Conservation (phyloP, 1,140 invertebrate genomes). For the Microplitis demolitor region DNA sequence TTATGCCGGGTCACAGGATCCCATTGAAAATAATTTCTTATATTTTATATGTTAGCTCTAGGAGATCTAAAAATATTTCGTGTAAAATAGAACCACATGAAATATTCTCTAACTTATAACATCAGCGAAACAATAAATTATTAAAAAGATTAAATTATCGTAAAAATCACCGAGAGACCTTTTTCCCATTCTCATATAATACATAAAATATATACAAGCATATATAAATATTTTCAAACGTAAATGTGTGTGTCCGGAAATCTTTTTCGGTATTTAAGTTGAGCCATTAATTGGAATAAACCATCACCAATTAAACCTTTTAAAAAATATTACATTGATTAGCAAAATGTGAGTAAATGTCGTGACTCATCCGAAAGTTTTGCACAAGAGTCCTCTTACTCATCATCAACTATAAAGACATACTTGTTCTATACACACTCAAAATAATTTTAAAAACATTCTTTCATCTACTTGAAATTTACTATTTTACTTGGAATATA, state of each 20-base stretch:
- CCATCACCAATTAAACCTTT: neutral
- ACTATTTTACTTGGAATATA: neutral
- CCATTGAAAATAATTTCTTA: neutral
- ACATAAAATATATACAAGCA: too few relatives aligned
- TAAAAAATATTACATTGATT: neutral
- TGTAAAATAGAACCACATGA: neutral
- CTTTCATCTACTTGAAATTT: neutral
- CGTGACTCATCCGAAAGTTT: neutral
- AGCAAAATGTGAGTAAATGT: neutral
- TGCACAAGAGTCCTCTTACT: neutral
- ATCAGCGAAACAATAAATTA: constrained; percentile 1
- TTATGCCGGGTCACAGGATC: neutral
- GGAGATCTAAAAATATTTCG: neutral
- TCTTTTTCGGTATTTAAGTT: neutral
- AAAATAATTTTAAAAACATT: neutral
- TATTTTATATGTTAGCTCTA: neutral
- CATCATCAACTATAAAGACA: neutral
- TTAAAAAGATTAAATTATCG: too few relatives aligned
- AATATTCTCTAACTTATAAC: neutral
- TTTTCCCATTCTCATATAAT: too few relatives aligned
- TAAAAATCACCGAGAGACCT: neutral
- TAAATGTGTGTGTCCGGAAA: too few relatives aligned
- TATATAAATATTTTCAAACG: too few relatives aligned
- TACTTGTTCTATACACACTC: neutral
- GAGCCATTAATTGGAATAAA: too few relatives aligned